phyloP scores from a whole-genome alignment of 2,888 invertebrate genomes.

The Drosophila eohydei region DNA sequence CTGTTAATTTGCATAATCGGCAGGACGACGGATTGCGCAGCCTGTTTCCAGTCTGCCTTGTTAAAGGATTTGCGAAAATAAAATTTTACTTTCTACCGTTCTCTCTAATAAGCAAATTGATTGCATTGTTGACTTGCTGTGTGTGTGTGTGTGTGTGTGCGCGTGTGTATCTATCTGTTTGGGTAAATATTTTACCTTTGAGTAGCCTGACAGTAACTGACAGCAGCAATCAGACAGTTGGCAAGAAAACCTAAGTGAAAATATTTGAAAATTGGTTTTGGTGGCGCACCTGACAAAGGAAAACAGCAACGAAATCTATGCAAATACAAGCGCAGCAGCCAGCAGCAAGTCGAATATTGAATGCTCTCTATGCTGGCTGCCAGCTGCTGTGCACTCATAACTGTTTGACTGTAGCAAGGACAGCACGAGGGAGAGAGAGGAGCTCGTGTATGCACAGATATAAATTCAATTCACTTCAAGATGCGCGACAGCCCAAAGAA shows the following conservation, averaged over 20 bases:
- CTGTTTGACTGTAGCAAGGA: conserved; percentile 51
- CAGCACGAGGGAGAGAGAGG: conserved; percentile 11
- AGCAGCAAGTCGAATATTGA: conserved; percentile 26
- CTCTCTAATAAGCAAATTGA: conserved; percentile 63
- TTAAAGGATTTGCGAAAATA: conserved; percentile 71
- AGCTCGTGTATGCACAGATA: conserved; percentile 54
- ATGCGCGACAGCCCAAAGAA: conserved; percentile 71
- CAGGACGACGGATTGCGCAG: conserved; percentile 42
- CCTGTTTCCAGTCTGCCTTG: conserved; percentile 58
- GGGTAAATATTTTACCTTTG: conserved; percentile 73
- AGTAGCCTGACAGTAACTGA: conserved; percentile 61
- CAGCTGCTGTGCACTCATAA: conserved; percentile 33
- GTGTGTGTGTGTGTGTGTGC: conserved; percentile 14
- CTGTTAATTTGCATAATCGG: conserved; percentile 75
- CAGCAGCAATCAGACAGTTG: conserved; percentile 38
- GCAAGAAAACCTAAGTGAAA: conserved; percentile 72
- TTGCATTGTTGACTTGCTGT: conserved; percentile 70
- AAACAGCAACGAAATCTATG: conserved; percentile 59
- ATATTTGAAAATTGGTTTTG: conserved; percentile 83
- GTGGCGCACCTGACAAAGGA: conserved; percentile 79
- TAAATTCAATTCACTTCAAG: conserved; percentile 77
- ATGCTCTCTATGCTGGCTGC: conserved; percentile 9
- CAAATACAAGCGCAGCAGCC: conserved; percentile 41
- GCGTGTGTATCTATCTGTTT: conserved; percentile 55
- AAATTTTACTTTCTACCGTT: conserved; percentile 60